Conservation (phyloP, 1,140 invertebrate species). For the Neomicropteryx cornuta region DNA sequence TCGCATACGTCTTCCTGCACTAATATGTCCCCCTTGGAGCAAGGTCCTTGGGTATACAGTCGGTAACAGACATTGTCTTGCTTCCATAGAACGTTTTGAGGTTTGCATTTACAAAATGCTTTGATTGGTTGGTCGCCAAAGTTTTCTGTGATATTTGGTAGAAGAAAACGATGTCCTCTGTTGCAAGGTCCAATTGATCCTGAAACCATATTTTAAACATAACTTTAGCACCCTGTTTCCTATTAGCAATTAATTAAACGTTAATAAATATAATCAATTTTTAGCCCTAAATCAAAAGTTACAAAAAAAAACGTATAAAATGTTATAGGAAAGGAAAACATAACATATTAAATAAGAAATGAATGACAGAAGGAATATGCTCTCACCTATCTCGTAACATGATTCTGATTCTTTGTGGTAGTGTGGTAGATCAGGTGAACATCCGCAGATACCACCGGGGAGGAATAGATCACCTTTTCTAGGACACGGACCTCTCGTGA, state of each 20-base stretch:
- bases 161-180: conserved; percentile 54
- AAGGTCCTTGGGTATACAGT: conserved; percentile 65
- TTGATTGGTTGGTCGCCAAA: conserved; percentile 26
- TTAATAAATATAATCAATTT: too few relatives aligned
- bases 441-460: conserved; percentile 60
- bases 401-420: conserved; percentile 52
- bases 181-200: conserved; percentile 57
- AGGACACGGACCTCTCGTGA: conserved; percentile 62
- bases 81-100: conserved; percentile 51
- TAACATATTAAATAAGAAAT: too few relatives aligned
- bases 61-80: conserved; percentile 60
- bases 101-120: conserved; percentile 56
- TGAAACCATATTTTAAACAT: too few relatives aligned
- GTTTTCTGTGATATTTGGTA: conserved; percentile 25
- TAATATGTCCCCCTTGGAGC: conserved; percentile 52
- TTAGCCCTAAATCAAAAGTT: too few relatives aligned
- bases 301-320: too few relatives aligned
- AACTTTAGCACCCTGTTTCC: too few relatives aligned
- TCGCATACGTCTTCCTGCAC: conserved; percentile 40
- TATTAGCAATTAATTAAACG: too few relatives aligned
- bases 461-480: conserved; percentile 63
- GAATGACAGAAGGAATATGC: too few relatives aligned
- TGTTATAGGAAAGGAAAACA: too few relatives aligned
- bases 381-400: conserved; percentile 66
- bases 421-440: conserved; percentile 54